Base-by-base conservation (phyloP, 2,113 vertebrate genomes). In the Scophthalmus maximus region DNA sequence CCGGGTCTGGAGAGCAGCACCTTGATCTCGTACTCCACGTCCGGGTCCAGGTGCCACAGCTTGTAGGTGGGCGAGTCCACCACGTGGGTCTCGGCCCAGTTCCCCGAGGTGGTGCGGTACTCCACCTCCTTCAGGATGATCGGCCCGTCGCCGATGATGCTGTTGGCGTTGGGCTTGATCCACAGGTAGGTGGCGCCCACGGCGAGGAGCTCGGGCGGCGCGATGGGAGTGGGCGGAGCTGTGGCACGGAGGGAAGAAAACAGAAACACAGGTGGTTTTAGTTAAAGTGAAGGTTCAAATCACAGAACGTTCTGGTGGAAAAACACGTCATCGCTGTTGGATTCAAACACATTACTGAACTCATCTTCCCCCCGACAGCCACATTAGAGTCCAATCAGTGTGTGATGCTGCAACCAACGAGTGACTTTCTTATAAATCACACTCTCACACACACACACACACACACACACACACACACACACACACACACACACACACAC, bases 151-250 rank as follows among this genome's bases (percentile, higher is more conserved):
- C 97, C 97, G 0, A 98, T 98, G 91, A 99, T 99, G 79, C 97
- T 98, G 91, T 99, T 99, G 85, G 97, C 97, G 0, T 99, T 99
- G 64, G 97, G 97, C 63, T 99, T 98, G 93, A 99, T 98, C 97
- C 97, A 99, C 44, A 99, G 92, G 88, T 98, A 98, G 0, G 97
- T 99, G 85, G 97, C 97, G 0, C 97, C 97, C 0, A 99, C 97
- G 0, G 96, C 95, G 32, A 99, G 93, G 3, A 99, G 94, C 88
- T 98, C 97, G 0, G 97, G 97, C 0, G 97, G 97, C 0, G 97
- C 97, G 0, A 99, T 98, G 14, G 97, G 97, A 0, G 97, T 98
- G 15, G 97, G 97, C 0, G 97, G 97, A 38, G 98, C 97, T 99
- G 93, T 0, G 75, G 80, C n/a, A n/a, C n/a, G n/a, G n/a, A n/a